phyloP scores from a whole-genome alignment of 92 coral and sea anemone genomes.

The Epizoanthus illoricatus region DNA sequence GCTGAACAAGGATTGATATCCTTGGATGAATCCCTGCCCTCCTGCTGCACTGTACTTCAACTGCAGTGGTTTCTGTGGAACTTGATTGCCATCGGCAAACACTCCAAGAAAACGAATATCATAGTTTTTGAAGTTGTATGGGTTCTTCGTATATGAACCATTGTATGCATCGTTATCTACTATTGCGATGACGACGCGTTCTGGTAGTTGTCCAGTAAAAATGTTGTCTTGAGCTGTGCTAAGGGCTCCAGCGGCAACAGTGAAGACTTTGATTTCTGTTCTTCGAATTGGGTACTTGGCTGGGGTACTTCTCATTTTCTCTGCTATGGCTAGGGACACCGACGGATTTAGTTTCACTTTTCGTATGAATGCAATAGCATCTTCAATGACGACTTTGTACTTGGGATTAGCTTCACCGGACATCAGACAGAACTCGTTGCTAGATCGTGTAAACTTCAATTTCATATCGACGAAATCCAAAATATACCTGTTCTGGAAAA shows the following conservation, averaged over 20 bases:
- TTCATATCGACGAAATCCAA: conserved; percentile 46
- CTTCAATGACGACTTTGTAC: conserved; percentile 58
- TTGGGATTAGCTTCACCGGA: conserved; percentile 45
- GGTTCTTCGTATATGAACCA: conserved; percentile 51
- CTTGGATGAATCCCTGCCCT: conserved; percentile 39
- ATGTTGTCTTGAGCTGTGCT: conserved; percentile 49
- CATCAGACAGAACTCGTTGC: conserved; percentile 10
- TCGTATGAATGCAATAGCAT: conserved; percentile 48
- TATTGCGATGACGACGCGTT: not conserved
- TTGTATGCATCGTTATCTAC: conserved; percentile 36
- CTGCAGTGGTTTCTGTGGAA: conserved; percentile 51
- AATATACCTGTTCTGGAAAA: conserved; percentile 40
- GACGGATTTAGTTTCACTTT: conserved; percentile 14
- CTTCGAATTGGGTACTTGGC: conserved; percentile 68
- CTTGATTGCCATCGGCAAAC: conserved; percentile 51
- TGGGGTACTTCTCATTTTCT: conserved; percentile 43
- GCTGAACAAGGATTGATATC: conserved; percentile 33
- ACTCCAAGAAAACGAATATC: conserved; percentile 3
- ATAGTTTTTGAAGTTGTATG: conserved; percentile 40
- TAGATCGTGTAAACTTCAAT: conserved; percentile 50
- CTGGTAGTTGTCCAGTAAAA: conserved; percentile 54
- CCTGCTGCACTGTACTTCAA: conserved; percentile 47
- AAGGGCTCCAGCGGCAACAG: conserved; percentile 48
- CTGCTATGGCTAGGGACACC: conserved; percentile 48
- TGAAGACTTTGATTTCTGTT: conserved; percentile 49